Evolutionary conservation across 2,113 vertebrate genomes (phyloP), one percentile per base, ranked within the genome.

Genomic region (Engraulis encrasicolus): DNA sequence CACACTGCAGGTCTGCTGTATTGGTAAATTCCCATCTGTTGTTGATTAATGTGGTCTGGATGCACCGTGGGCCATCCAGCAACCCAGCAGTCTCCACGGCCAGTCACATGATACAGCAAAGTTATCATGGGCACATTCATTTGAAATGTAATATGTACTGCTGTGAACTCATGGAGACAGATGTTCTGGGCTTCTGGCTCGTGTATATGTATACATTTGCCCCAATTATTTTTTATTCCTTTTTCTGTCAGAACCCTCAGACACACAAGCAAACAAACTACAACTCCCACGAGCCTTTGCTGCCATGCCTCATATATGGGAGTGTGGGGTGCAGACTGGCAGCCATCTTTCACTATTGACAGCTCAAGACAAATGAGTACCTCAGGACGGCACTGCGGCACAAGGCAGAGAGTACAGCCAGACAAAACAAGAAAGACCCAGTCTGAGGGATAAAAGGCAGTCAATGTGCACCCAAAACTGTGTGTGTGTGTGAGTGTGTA

Each of bases 151-250:
- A n/a, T n/a, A 20, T 74, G 66, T 31, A 11, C 66, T 74, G 66
- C 27, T 74, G 66, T 74, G 66, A 74, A 74, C 66, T 34, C 23
- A 3, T 3, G 9, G 40, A 45, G 40, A 45, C 3, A 45, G 40
- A 45, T 54, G 52, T 54, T 58, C 0, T 23, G 54, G 6, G 54
- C 20, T 19, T 58, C 6, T n/a, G 54, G 20, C 1, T 58, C n/a
- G 54, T 18, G 23, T 36, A 27, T 54, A 9, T 81, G 50, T 78
- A 40, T 79, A 38, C 79, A 84, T 84, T 66, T 14, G 11, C 58
- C 48, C 78, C 83, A 84, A 14, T 78, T n/a, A n/a, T n/a, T n/a
- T n/a, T 48, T 17, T 79, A 89, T 86, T 84, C 86, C 88, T 90
- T 86, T 87, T 87, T 89, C 88, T 84, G 85, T 66, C 81, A 1